A percentile compares a stretch with the other conserved stretches of the same genome.
These are phyloP conservation scores for Drosophila prosaltans DNA, from an alignment of 1,140 invertebrate species.

Conservation along the genomic window DNA sequence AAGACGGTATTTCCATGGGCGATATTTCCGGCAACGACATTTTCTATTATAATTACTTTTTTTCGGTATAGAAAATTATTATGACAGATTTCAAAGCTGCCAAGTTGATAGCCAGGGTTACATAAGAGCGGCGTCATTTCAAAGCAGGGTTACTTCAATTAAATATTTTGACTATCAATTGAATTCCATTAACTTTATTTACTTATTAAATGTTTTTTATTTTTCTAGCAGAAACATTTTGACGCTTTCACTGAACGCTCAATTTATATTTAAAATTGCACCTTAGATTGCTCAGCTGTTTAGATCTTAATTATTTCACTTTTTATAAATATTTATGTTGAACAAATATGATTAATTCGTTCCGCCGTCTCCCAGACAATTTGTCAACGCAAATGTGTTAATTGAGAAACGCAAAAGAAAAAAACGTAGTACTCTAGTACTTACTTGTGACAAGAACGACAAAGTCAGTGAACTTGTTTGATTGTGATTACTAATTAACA, in stretches of 20 bases:
- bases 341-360: not conserved
- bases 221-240: not conserved
- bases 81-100: too few relatives aligned
- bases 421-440: not conserved
- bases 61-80: too few relatives aligned
- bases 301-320: slow-evolving; percentile 5
- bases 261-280: not conserved
- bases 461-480: slow-evolving; percentile 8
- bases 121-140: too few relatives aligned
- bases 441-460: slow-evolving; percentile 2
- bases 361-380: slow-evolving; percentile 1
- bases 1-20: not conserved
- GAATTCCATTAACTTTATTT: too few relatives aligned
- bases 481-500: not conserved
- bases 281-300: slow-evolving; percentile 7
- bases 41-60: too few relatives aligned
- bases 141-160: too few relatives aligned
- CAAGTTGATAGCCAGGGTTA: too few relatives aligned
- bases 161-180: too few relatives aligned
- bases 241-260: not conserved
- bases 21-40: not conserved
- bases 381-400: slow-evolving; percentile 4
- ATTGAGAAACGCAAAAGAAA: not conserved
- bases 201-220: too few relatives aligned
- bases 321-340: not conserved